These are phyloP conservation scores for Hestina assimilis DNA, from an alignment of 1,140 invertebrate species.

Conservation along the genomic window DNA sequence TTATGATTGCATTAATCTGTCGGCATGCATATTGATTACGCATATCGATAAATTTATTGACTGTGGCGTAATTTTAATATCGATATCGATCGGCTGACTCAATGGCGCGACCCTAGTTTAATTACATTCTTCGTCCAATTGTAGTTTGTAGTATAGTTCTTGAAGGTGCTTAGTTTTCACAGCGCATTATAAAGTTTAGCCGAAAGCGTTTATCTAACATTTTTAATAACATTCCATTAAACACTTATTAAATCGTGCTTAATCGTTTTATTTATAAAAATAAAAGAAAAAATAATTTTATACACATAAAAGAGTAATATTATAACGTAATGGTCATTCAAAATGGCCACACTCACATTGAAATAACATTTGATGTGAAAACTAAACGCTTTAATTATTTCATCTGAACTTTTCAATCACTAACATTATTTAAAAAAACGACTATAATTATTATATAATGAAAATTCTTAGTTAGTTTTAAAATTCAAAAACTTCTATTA, in stretches of 20 bases:
- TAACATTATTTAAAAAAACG: constrained; percentile 4
- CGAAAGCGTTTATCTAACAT: neutral
- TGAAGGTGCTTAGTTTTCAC: constrained; percentile 62
- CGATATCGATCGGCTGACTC: constrained; percentile 41
- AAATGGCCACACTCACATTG: neutral
- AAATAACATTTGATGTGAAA: constrained; percentile 40
- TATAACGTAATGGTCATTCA: too few relatives aligned
- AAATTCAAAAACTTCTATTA: constrained; percentile 8
- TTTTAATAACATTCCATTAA: constrained; percentile 14
- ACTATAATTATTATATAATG: constrained; percentile 8
- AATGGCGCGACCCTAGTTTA: constrained; percentile 44
- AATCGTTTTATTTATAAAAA: too few relatives aligned
- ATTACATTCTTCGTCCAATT: constrained; percentile 65
- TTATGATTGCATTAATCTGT: too few relatives aligned
- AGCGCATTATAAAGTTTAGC: constrained; percentile 27
- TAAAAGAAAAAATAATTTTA: too few relatives aligned
- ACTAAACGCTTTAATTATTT: constrained; percentile 44
- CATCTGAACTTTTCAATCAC: constrained; percentile 30
- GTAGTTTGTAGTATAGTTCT: constrained; percentile 60
- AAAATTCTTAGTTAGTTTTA: constrained; percentile 8
- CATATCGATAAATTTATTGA: constrained; percentile 12
- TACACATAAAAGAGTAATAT: too few relatives aligned
- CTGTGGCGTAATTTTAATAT: neutral
- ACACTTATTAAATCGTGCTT: too few relatives aligned
- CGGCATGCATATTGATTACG: neutral